Evolutionary conservation across 2,888 invertebrate genomes (phyloP).

Genomic region (Dendrolimus houi): DNA sequence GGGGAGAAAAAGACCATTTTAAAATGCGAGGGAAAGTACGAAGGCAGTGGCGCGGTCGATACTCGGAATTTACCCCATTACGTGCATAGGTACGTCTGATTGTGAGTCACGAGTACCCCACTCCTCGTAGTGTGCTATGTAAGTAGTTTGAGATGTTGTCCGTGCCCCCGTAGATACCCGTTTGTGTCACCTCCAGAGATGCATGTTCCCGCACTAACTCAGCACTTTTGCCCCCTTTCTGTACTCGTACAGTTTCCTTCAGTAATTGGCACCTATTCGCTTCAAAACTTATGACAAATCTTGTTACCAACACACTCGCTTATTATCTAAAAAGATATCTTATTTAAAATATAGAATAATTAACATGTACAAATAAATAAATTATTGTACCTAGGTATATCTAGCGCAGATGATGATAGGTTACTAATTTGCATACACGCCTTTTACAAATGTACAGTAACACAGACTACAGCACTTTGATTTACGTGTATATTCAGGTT

Average conservation of each 20-base stretch:
- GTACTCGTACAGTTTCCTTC: background rate
- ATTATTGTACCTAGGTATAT: too few relatives aligned
- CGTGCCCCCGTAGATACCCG: conserved; percentile 44
- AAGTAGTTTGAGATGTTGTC: conserved; percentile 61
- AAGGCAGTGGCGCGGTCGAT: conserved; percentile 5
- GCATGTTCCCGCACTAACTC: conserved; percentile 35
- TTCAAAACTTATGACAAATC: background rate
- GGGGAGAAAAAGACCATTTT: conserved; percentile 62
- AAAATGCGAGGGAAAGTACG: conserved; percentile 7
- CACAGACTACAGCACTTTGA: too few relatives aligned
- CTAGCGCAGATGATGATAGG: too few relatives aligned
- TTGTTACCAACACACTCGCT: too few relatives aligned
- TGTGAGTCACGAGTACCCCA: conserved; percentile 14
- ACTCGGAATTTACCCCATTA: conserved; percentile 16
- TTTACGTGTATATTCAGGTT: too few relatives aligned
- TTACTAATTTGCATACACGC: too few relatives aligned
- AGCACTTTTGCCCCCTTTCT: conserved; percentile 22
- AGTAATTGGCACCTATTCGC: background rate
- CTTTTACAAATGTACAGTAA: too few relatives aligned
- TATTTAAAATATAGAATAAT: too few relatives aligned
- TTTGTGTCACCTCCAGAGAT: conserved; percentile 32
- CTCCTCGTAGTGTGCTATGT: conserved; percentile 35
- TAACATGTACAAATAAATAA: too few relatives aligned
- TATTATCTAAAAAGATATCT: too few relatives aligned
- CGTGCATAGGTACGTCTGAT: conserved; percentile 28